Base-by-base conservation (phyloP, 1,140 invertebrate genomes). In the Aphis craccivora region DNA sequence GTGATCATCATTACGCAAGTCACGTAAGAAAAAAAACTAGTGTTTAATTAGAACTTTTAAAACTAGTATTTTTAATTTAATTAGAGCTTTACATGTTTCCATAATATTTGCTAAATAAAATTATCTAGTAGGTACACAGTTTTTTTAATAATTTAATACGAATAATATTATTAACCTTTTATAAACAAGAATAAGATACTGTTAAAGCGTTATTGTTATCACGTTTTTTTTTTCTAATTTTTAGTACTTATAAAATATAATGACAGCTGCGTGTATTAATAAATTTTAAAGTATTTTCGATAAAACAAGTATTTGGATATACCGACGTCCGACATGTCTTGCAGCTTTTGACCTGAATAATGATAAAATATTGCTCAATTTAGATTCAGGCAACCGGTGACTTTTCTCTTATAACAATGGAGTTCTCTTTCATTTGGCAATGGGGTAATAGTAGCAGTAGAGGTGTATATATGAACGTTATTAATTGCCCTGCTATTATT, bases 361-460 rank as follows among this genome's bases (percentile, higher is more conserved):
- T 83, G 89, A 88, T 93, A 83, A 90, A 90, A 92, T 92, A 92
- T 92, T 83, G 67, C 91, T 92, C 91, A 83, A 92, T 92, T 92
- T 92, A 92, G 91, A 92, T 76, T 20, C 76, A 43, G 91, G 91
- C 91, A 83, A 92, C 55, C 60, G 48, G 91, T 84, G 91, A 92
- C 91, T 83, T 83, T 92, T 81, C 91, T 83, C 91, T 83, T 92
- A 92, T 45, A 92, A 92, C 91, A 92, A 92, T 92, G 91, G 91
- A 51, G 55, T 91, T 91, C 67, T 91, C 90, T 35, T 91, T 76
- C 90, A n/a, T 60, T 40, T 43, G 90, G 30, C 25, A 67, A 35
- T n/a, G 55, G 60, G 23, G 83, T 25, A 25, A 76, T 35, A 40
- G 90, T n/a, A 45, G 40, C 30, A 37, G 91, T 45, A 76, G 45